Percentiles rank a stretch among this genome's conserved stretches.
Conservation (phyloP, 2,797 vertebrate species). For the Dipus sagitta region DNA sequence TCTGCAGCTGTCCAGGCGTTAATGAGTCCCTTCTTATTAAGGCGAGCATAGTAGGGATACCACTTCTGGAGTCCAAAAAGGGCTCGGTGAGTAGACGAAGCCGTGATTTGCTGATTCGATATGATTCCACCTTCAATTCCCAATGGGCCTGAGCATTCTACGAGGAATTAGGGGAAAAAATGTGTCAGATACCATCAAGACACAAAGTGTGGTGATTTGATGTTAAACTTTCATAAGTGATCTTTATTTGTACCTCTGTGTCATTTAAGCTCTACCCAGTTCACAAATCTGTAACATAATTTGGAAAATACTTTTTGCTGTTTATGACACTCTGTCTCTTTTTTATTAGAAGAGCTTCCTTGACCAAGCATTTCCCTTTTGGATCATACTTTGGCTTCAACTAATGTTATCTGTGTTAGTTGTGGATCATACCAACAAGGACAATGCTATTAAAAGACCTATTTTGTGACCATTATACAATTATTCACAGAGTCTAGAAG, state of each 20-base stretch:
- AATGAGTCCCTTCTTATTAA: conserved; percentile 99
- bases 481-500: neutral
- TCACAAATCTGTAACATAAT: neutral
- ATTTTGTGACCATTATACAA: neutral
- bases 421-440: neutral
- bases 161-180: conserved; percentile 18
- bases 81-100: conserved; percentile 98
- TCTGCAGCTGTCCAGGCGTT: conserved; percentile 99
- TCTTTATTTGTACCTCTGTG: neutral
- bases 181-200: neutral
- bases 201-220: neutral
- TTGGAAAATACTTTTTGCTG: neutral
- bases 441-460: neutral
- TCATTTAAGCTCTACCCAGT: neutral
- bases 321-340: neutral
- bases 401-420: neutral
- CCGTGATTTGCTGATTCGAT: conserved; percentile 99
- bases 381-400: neutral
- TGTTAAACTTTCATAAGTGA: neutral
- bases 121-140: conserved; percentile 99
- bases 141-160: conserved; percentile 97
- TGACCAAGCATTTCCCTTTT: neutral
- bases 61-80: conserved; percentile 99
- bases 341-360: neutral
- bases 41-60: conserved; percentile 98